A percentile compares a stretch with the other conserved stretches of the same genome.
Evolutionary conservation across 2,113 vertebrate species (phyloP).

Genomic region (Mesitornis unicolor): DNA sequence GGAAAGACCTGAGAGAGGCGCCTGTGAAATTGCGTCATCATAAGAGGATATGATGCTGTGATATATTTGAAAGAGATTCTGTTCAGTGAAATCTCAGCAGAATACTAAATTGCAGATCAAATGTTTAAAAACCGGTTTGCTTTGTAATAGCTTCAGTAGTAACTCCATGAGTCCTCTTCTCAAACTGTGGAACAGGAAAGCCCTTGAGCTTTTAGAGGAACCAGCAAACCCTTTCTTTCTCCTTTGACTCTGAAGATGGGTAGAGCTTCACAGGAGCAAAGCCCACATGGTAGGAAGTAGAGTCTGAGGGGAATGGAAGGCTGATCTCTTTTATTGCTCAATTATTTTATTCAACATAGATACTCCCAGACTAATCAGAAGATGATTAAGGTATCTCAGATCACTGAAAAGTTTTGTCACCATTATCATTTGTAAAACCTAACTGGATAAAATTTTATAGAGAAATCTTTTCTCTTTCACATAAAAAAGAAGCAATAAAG

Average conservation of each 20-base stretch:
- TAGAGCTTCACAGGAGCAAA: background rate
- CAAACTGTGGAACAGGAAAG: background rate
- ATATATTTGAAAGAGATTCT: background rate
- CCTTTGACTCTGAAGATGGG: background rate
- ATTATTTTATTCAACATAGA: conserved; percentile 17
- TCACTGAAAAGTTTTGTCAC: background rate
- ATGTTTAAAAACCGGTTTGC: background rate
- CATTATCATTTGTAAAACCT: background rate
- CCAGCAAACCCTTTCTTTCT: background rate
- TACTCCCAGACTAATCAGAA: background rate
- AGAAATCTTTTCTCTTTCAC: background rate
- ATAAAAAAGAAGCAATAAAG: conserved; percentile 14
- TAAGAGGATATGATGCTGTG: background rate
- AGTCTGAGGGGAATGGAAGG: background rate
- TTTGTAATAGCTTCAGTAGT: background rate
- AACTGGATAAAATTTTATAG: background rate
- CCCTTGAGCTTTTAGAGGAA: background rate
- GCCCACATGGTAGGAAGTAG: background rate
- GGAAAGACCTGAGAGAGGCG: background rate
- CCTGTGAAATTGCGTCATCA: background rate
- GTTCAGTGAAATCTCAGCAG: background rate
- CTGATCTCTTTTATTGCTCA: background rate
- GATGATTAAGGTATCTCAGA: background rate
- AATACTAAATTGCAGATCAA: background rate
- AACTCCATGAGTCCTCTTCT: background rate